phyloP scores from a whole-genome alignment of 1,140 invertebrate genomes.

The Gryon sp. region DNA sequence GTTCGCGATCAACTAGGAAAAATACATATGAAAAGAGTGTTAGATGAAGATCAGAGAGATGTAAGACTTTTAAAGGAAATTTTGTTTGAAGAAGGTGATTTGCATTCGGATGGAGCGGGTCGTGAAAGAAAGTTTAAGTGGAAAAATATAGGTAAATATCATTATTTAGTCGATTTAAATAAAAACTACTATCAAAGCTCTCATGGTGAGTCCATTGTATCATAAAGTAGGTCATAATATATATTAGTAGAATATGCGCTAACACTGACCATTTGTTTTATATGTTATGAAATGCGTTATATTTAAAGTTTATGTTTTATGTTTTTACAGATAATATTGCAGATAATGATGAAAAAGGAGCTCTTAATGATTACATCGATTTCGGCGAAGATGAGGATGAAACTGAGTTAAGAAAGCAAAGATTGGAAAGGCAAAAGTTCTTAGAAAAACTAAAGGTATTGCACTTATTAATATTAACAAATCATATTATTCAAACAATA shows the following conservation, averaged over 20 bases:
- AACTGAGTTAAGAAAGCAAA: slow-evolving; percentile 84
- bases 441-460: slow-evolving; percentile 79
- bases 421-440: slow-evolving; percentile 84
- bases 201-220: no score
- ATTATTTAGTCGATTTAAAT: no score
- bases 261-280: no score
- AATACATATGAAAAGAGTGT: slow-evolving; percentile 86
- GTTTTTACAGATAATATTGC: slow-evolving; percentile 67
- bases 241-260: no score
- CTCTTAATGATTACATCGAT: slow-evolving; percentile 71
- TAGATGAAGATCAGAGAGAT: slow-evolving; percentile 91
- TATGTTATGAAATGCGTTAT: background rate
- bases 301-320: background rate
- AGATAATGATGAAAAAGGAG: slow-evolving; percentile 66
- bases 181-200: no score
- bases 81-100: slow-evolving; percentile 91
- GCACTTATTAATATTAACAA: slow-evolving; percentile 21
- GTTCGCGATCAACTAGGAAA: slow-evolving; percentile 84
- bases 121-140: slow-evolving; percentile 89
- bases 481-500: no score
- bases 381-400: slow-evolving; percentile 82
- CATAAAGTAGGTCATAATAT: no score
- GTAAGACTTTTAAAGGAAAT: slow-evolving; percentile 89
- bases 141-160: slow-evolving; percentile 89
- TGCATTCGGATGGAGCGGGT: slow-evolving; percentile 85